Percentiles rank a stretch among this genome's conserved stretches.
Conservation (phyloP, 2,113 vertebrate genomes). For the Gavialis gangeticus region DNA sequence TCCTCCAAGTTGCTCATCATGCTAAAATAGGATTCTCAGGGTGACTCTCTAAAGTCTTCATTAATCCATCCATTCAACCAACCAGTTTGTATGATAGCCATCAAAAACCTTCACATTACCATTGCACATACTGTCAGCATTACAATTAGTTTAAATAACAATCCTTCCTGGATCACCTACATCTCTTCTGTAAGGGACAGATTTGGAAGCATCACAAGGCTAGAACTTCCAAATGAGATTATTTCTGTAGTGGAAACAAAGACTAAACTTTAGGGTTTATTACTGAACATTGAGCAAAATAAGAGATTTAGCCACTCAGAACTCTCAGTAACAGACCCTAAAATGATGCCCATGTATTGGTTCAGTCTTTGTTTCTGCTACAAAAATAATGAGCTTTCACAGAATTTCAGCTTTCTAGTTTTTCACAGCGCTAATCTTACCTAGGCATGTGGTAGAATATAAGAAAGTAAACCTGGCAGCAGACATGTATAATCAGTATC, state of each 20-base stretch:
- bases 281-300: too few species aligned
- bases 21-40: background rate
- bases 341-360: background rate
- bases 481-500: constrained; percentile 11
- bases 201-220: background rate
- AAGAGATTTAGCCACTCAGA: background rate
- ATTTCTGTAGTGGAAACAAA: too few species aligned
- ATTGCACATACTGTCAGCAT: background rate
- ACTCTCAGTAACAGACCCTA: background rate
- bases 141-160: constrained; percentile 12
- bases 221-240: background rate
- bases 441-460: background rate
- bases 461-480: background rate
- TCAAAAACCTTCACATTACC: background rate
- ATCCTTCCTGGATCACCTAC: background rate
- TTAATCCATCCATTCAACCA: background rate
- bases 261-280: too few species aligned
- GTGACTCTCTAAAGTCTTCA: background rate
- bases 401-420: background rate
- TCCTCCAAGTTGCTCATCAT: background rate
- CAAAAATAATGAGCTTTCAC: background rate
- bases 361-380: background rate
- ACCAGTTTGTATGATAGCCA: constrained; percentile 19
- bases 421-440: background rate
- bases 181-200: background rate